Evolutionary conservation across 1,140 invertebrate species (phyloP).

Genomic region (Drosophila yakuba): DNA sequence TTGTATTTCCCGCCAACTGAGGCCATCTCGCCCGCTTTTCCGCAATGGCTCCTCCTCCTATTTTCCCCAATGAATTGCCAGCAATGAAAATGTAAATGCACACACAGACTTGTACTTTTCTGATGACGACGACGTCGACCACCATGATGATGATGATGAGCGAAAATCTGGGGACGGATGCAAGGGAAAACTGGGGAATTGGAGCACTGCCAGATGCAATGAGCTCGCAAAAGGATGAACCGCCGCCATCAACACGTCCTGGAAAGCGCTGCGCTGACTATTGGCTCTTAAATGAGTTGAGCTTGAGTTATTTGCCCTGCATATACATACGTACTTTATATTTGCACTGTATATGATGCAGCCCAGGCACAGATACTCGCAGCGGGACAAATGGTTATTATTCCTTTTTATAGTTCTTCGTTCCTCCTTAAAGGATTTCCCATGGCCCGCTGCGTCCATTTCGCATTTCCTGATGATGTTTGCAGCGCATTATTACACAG

Average conservation of each 20-base stretch:
- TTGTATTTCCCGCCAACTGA: conserved; percentile 46
- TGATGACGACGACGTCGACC: conserved; percentile 38
- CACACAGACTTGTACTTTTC: conserved; percentile 45
- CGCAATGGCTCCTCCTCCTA: neutral
- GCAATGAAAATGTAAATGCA: conserved; percentile 75
- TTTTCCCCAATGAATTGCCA: conserved; percentile 58
- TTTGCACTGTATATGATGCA: conserved; percentile 9
- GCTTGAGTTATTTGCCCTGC: conserved; percentile 20
- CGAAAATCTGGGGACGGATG: conserved; percentile 51
- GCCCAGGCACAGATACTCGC: conserved; percentile 9
- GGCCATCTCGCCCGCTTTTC: neutral
- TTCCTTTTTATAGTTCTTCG: conserved; percentile 27
- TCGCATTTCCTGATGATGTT: conserved; percentile 16
- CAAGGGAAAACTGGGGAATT: conserved; percentile 12
- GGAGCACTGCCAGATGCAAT: conserved; percentile 35
- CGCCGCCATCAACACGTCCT: conserved; percentile 14
- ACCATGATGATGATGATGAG: conserved; percentile 12
- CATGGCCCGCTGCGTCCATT: conserved; percentile 33
- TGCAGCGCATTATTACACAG: neutral
- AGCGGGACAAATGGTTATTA: conserved; percentile 35
- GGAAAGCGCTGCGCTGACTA: conserved; percentile 27
- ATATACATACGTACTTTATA: neutral
- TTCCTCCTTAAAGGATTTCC: conserved; percentile 25
- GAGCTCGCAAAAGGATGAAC: conserved; percentile 6
- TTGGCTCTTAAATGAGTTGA: conserved; percentile 56